Evolutionary conservation across 2,797 vertebrate species (phyloP), one percentile per base, ranked within the genome.

Genomic region (Muraenolepis orangiensis): DNA sequence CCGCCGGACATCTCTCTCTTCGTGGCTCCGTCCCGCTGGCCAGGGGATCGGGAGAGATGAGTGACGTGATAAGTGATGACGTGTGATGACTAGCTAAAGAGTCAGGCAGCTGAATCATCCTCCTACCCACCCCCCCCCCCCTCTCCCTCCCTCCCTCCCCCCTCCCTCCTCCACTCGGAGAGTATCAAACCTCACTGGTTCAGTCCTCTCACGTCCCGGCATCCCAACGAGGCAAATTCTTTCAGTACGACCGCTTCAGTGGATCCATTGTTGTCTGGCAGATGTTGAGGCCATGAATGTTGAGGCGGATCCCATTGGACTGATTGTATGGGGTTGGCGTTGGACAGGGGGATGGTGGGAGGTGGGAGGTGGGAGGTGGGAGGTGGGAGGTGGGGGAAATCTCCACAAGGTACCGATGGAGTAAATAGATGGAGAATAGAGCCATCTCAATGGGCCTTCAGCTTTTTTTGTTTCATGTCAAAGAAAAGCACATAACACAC

Each of bases 381-480:
- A 34, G 32, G 32, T n/a, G n/a, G n/a, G n/a, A n/a, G n/a, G 32
- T 3, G 32, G 32, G 32, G 32, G 11, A 57, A 11, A 46, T 61
- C 4, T 38, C 29, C 31, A 42, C 29, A 72, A 64, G 46, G 66
- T 38, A 66, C 66, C 34, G 4, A 46, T 75, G 38, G 28, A 38
- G 20, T 23, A n/a, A n/a, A n/a, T n/a, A n/a, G n/a, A n/a, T n/a
- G 51, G 67, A 70, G 12, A 38, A 14, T 16, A 74, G 40, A 81
- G 77, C 8, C 57, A 64, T 78, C 73, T 64, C 69, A 29, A 3
- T 78, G 71, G n/a, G n/a, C 72, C 40, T 87, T 36, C 72, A 72
- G 72, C 75, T 76, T 80, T 80, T 16, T 69, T 36, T 82, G 78
- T 84, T 85, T 78, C 13, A 71, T 74, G 32, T 13, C 82, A 80